Base-by-base conservation (phyloP, 2,888 invertebrate genomes). In the Dendrolimus houi region DNA sequence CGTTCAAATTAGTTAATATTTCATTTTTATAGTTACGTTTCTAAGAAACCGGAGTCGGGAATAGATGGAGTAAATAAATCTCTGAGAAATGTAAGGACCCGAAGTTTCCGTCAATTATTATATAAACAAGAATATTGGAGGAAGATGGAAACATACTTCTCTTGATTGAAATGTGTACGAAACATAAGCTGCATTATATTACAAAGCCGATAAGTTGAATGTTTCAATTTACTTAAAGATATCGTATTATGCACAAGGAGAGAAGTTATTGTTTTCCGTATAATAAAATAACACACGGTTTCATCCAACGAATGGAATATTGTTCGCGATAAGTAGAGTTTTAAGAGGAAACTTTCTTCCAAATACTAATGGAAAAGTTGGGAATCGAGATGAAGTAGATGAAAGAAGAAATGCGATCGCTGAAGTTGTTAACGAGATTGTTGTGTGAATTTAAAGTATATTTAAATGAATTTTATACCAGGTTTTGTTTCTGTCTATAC, bases 291-390 rank as follows among this genome's bases (percentile, higher is more conserved):
- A 72, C 73, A 69, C 65, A 74, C 65, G 68, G 52, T 65, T 60
- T 56, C 70, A 64, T 72, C 72, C 66, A 67, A 68, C 68, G 64
- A 75, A 75, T 65, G 68, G 70, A 81, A 77, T 77, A 77, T 78
- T 77, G 75, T 76, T 74, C 77, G 60, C 75, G 72, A 81, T 81
- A 81, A 81, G 78, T 74, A 68, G 66, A 79, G 76, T 77, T 81
- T 81, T 75, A 81, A 82, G 83, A 80, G 65, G 64, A 83, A 85
- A 83, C 83, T 81, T 67, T 65, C 64, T 64, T 69, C 65, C 67
- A 74, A 73, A 81, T 75, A 68, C 72, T 81, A 81, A 83, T 83
- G 82, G 82, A 75, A 81, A 84, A 84, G 83, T 83, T 60, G 62
- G 57, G 66, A 70, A 73, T 74, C 70, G 60, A 61, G 60, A 67